Base-by-base conservation (phyloP, 2,113 vertebrate species). In the Siniperca chuatsi region DNA sequence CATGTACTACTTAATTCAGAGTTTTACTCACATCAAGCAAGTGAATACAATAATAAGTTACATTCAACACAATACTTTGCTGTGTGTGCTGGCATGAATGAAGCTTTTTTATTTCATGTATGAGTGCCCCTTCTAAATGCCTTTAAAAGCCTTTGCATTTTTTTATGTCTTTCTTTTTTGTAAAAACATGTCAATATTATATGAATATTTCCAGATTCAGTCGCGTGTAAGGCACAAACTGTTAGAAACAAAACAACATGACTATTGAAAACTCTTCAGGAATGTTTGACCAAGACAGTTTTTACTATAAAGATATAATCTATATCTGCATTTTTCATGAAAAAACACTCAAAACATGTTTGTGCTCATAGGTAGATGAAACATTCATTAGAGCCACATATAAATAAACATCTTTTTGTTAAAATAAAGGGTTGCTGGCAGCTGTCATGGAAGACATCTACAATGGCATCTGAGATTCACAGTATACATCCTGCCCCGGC, bases 391-490 rank as follows among this genome's bases (percentile, higher is more conserved):
- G 52, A 91, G 74, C 46, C 10, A 57, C 11, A 78, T 75, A 81
- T 78, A 75, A 82, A 90, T 88, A 86, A 82, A 90, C 65, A 82
- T 71, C 0, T 61, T 61, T 68, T n/a, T 74, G 25, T 83, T 52
- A 29, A 81, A 81, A 74, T 82, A 79, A 75, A 74, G 75, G 55
- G 35, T 52, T 82, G 23, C 11, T 75, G 66, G 58, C 54, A 81
- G 80, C 40, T 82, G 75, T 68, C 57, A 68, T 29, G 8, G 61
- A 75, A 58, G 37, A 80, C 16, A 35, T 91, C 87, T 95, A 96
- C 69, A 94, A 83, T 12, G 98, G 98, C 98, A 99, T 99, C 87
- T 95, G 95, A 75, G 97, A 94, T 94, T 99, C 97, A 42, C 96
- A 87, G 71, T 99, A 99, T 48, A 97, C 96, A 3, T 99, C 98